Conservation (phyloP, 1,140 invertebrate genomes). For the Bombus balteatus region DNA sequence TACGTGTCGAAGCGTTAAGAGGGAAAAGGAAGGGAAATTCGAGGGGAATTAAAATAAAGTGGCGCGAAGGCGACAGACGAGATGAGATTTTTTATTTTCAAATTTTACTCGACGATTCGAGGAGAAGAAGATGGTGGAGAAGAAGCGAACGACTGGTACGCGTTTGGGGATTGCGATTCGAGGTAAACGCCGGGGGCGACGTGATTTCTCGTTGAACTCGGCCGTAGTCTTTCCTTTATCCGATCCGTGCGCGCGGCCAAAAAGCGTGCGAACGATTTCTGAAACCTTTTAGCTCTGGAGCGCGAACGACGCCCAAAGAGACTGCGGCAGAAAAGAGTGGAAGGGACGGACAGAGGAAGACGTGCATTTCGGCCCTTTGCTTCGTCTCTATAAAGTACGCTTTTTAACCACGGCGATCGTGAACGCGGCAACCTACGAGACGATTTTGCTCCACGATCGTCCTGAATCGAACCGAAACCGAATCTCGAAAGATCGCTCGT, state of each 20-base stretch:
- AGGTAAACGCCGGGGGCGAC: conserved; percentile 55
- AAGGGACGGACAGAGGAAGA: conserved; percentile 42
- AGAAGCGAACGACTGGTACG: neutral
- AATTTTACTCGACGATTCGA: conserved; percentile 8
- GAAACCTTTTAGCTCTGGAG: conserved; percentile 53
- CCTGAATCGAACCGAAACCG: neutral
- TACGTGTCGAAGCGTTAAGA: neutral
- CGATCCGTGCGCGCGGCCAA: conserved; percentile 59
- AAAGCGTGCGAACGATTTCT: conserved; percentile 71
- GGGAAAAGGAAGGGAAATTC: neutral
- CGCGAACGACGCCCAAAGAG: conserved; percentile 49
- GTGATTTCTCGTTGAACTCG: conserved; percentile 55
- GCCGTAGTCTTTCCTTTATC: conserved; percentile 64
- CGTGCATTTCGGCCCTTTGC: conserved; percentile 26
- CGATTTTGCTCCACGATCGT: neutral
- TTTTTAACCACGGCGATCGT: conserved; percentile 11
- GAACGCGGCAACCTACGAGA: neutral
- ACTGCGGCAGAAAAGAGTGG: conserved; percentile 30
- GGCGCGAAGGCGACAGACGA: neutral
- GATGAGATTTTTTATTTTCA: conserved; percentile 32
- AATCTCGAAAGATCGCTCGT: neutral
- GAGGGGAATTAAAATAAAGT: neutral
- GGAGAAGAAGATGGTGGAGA: neutral
- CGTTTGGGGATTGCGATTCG: conserved; percentile 53
- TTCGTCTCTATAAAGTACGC: conserved; percentile 14